Evolutionary conservation across 2,113 vertebrate genomes (phyloP).

Genomic region (Brachirus orientalis): DNA sequence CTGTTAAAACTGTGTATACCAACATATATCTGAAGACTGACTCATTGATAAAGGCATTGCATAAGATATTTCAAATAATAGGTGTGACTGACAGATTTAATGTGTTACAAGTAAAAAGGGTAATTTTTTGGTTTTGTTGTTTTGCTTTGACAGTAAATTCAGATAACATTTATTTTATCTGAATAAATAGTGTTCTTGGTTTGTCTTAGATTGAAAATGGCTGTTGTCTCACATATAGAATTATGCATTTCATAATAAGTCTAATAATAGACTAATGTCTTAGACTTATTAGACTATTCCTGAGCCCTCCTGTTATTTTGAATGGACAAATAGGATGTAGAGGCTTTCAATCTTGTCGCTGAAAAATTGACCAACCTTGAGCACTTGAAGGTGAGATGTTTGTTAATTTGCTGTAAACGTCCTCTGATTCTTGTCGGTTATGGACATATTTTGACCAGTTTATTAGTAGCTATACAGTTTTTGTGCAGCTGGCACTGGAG

Average conservation of each 20-base stretch:
- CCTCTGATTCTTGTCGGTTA: too few species aligned
- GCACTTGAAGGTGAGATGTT: neutral
- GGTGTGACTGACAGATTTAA: neutral
- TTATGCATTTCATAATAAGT: slow-evolving; percentile 26
- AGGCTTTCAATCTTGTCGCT: neutral
- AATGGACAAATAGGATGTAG: too few species aligned
- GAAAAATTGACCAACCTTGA: neutral
- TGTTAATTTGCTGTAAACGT: slow-evolving; percentile 6
- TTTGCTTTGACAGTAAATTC: neutral
- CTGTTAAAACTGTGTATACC: too few species aligned
- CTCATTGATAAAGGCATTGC: too few species aligned
- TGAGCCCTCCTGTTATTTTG: slow-evolving; percentile 21
- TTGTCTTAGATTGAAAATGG: too few species aligned
- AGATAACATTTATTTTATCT: neutral
- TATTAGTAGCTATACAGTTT: neutral
- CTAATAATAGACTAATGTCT: too few species aligned
- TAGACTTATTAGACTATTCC: slow-evolving; percentile 18
- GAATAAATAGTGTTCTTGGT: neutral
- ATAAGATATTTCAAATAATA: neutral
- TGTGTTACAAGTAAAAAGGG: too few species aligned
- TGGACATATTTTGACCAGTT: slow-evolving; percentile 25
- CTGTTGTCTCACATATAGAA: too few species aligned
- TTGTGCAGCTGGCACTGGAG: slow-evolving; percentile 23
- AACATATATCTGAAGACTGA: too few species aligned
- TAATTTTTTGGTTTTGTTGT: too few species aligned